phyloP scores from a whole-genome alignment of 2,888 invertebrate species.

The Eupithecia insigniata region DNA sequence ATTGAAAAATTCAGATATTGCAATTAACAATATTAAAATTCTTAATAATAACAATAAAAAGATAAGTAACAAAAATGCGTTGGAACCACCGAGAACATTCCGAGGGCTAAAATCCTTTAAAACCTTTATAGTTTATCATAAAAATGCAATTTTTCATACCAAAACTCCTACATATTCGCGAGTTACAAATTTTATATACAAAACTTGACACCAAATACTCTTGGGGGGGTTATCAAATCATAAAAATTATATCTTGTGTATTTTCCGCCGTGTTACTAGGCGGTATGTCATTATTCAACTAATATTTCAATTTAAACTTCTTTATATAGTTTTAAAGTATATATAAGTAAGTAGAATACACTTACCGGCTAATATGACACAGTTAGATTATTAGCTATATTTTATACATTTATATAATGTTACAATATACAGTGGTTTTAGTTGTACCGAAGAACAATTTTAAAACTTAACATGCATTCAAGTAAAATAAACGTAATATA shows the following conservation, averaged over 20 bases:
- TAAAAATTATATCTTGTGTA: conserved; percentile 57
- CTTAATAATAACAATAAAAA: conserved; percentile 83
- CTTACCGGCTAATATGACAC: conserved; percentile 83
- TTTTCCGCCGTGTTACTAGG: conserved; percentile 23
- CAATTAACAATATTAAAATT: conserved; percentile 81
- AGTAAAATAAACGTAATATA: conserved; percentile 27
- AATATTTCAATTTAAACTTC: conserved; percentile 72
- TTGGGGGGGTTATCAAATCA: conserved; percentile 56
- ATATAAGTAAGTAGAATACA: conserved; percentile 82
- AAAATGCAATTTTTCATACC: conserved; percentile 80
- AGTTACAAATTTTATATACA: conserved; percentile 82
- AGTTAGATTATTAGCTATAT: conserved; percentile 79
- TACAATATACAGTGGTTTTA: conserved; percentile 75
- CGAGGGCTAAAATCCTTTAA: conserved; percentile 64
- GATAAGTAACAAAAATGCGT: conserved; percentile 78
- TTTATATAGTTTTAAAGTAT: conserved; percentile 75
- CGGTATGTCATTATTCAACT: conserved; percentile 68
- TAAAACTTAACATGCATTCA: conserved; percentile 39
- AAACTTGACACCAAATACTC: conserved; percentile 58
- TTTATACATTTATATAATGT: conserved; percentile 79
- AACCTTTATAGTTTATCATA: conserved; percentile 60
- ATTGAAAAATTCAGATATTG: conserved; percentile 61
- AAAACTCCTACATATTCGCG: conserved; percentile 71
- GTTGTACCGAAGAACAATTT: conserved; percentile 62
- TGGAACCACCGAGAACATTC: conserved; percentile 79